phyloP scores from a whole-genome alignment of 2,888 invertebrate species.

The Pseudolycoriella hygida region DNA sequence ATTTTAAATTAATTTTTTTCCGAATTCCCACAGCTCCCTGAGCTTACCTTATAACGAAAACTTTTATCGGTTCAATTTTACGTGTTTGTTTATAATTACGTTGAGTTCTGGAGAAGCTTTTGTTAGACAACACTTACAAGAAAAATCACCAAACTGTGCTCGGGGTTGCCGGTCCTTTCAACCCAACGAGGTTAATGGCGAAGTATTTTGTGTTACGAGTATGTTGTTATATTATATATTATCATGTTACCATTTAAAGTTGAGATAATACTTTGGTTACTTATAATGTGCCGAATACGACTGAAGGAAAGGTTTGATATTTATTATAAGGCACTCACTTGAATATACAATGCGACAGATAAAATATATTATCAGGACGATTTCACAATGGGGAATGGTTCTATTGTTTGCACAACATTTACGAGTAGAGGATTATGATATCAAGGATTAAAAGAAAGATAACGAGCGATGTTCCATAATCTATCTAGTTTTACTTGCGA shows the following conservation, averaged over 20 bases:
- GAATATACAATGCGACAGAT: background rate
- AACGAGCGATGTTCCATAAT: background rate
- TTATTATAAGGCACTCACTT: background rate
- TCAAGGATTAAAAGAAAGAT: conserved; percentile 1
- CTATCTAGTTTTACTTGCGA: too few relatives aligned
- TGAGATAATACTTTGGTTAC: too few relatives aligned
- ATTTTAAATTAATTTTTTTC: too few relatives aligned
- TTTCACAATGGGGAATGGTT: background rate
- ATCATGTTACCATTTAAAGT: too few relatives aligned
- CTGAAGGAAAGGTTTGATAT: background rate
- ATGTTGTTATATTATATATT: too few relatives aligned
- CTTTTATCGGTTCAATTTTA: conserved; percentile 1
- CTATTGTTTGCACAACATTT: conserved; percentile 2
- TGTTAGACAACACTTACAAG: conserved; percentile 5
- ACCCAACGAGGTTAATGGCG: too few relatives aligned
- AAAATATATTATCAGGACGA: background rate
- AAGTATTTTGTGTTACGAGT: too few relatives aligned
- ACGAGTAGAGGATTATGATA: conserved; percentile 2
- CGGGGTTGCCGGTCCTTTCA: background rate
- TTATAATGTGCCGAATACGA: background rate
- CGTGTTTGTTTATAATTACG: conserved; percentile 5
- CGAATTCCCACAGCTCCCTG: too few relatives aligned
- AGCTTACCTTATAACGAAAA: background rate
- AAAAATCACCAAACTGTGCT: conserved; percentile 1
- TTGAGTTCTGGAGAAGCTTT: conserved; percentile 4